Conservation (phyloP, 2,113 vertebrate genomes). For the Hymenochirus boettgeri region DNA sequence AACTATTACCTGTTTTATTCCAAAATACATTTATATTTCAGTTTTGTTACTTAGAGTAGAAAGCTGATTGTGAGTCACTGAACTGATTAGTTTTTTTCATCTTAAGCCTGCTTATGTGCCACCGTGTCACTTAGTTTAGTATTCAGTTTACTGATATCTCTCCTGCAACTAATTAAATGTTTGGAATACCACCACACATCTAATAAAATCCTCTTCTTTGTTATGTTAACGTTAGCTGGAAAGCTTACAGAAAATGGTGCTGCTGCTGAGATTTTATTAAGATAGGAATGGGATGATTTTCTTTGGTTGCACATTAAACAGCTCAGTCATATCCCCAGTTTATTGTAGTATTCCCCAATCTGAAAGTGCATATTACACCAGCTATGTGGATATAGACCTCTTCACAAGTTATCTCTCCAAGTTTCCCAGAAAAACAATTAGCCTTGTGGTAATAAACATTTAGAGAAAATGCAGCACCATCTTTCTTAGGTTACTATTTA, state of each 20-base stretch:
- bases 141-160: slow-evolving; percentile 35
- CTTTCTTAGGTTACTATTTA: too few species aligned
- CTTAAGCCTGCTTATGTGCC: slow-evolving; percentile 19
- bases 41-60: slow-evolving; percentile 23
- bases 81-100: slow-evolving; percentile 32
- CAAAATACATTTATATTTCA: slow-evolving; percentile 24
- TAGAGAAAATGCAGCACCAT: too few species aligned
- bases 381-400: too few species aligned
- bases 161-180: slow-evolving; percentile 42
- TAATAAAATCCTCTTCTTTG: slow-evolving; percentile 37
- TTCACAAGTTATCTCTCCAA: slow-evolving; percentile 5
- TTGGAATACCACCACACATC: slow-evolving; percentile 23
- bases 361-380: slow-evolving; percentile 4
- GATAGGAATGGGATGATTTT: slow-evolving; percentile 38
- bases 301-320: slow-evolving; percentile 38
- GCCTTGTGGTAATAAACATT: slow-evolving; percentile 33
- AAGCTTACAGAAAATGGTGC: slow-evolving; percentile 30
- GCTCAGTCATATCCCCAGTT: slow-evolving; percentile 27
- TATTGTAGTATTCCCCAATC: slow-evolving; percentile 16
- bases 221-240: slow-evolving; percentile 38
- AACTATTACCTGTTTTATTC: slow-evolving; percentile 15
- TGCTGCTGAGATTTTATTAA: slow-evolving; percentile 38
- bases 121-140: slow-evolving; percentile 28
- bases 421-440: slow-evolving; percentile 28
- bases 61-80: slow-evolving; percentile 15